These are phyloP conservation scores for Xenopus laevis DNA, from an alignment of 2,113 vertebrate species.

Conservation along the genomic window DNA sequence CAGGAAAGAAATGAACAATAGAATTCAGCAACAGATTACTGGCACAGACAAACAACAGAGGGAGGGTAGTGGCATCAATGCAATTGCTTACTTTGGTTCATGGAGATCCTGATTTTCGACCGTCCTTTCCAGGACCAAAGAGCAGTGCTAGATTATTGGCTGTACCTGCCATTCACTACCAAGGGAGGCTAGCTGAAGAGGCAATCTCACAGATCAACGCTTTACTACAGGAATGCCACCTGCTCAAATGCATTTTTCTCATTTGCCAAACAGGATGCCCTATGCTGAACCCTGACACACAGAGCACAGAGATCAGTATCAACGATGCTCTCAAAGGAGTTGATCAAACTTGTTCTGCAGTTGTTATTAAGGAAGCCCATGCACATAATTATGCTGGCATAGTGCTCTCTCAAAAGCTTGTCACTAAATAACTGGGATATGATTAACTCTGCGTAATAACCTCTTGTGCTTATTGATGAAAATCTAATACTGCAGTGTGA, in stretches of 20 bases:
- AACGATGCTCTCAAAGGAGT: neutral
- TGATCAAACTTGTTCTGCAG: no score
- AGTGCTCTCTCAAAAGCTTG: no score
- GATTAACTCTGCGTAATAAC: no score
- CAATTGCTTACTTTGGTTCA: neutral
- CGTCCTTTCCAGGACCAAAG: neutral
- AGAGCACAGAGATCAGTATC: neutral
- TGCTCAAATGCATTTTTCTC: neutral
- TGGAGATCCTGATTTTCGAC: neutral
- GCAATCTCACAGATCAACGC: neutral
- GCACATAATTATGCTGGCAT: no score
- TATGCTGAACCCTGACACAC: neutral
- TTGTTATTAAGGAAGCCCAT: no score
- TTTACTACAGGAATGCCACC: neutral
- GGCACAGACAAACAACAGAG: neutral
- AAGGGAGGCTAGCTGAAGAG: neutral
- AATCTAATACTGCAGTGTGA: no score
- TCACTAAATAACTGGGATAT: no score
- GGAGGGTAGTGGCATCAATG: no score
- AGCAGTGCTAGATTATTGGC: neutral
- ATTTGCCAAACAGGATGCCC: neutral
- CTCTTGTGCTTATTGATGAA: no score
- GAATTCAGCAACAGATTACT: no score
- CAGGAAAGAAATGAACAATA: no score
- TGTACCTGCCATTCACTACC: neutral